These are phyloP conservation scores for Pao palembangensis DNA, from an alignment of 2,113 vertebrate species.

Conservation along the genomic window DNA sequence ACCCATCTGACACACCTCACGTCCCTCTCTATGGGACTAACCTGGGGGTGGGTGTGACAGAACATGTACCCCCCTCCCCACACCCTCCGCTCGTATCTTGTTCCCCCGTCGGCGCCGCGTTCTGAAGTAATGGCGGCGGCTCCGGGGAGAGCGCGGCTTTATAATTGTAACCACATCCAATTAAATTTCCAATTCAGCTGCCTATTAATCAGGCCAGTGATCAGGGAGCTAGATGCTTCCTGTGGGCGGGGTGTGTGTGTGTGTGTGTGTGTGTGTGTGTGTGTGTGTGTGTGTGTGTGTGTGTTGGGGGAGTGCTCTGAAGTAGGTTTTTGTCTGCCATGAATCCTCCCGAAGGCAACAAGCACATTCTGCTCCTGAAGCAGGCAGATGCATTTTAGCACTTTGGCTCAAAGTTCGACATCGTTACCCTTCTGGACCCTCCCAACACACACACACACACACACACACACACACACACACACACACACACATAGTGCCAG, in stretches of 20 bases:
- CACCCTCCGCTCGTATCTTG: slow-evolving; percentile 45
- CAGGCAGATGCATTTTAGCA: neutral
- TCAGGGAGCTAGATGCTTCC: slow-evolving; percentile 50
- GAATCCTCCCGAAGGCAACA: neutral
- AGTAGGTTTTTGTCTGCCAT: neutral
- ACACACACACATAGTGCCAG: too few relatives aligned
- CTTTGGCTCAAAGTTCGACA: too few relatives aligned
- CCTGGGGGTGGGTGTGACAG: slow-evolving; percentile 42
- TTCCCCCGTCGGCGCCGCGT: slow-evolving; percentile 14
- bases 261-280: neutral
- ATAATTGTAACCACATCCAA: slow-evolving; percentile 71
- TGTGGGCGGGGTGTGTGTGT: slow-evolving; percentile 26
- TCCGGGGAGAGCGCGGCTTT: slow-evolving; percentile 41
- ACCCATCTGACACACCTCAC: slow-evolving; percentile 50
- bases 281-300: too few relatives aligned
- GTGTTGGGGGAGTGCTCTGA: slow-evolving; percentile 3
- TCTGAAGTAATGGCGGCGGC: slow-evolving; percentile 21
- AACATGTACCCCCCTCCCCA: slow-evolving; percentile 34
- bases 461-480: too few relatives aligned
- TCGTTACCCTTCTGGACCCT: too few relatives aligned
- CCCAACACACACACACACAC: too few relatives aligned
- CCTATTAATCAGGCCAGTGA: slow-evolving; percentile 67
- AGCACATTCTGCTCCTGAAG: neutral
- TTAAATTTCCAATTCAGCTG: slow-evolving; percentile 64
- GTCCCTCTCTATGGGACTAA: slow-evolving; percentile 35